phyloP scores from a whole-genome alignment of 2,797 vertebrate genomes.

The Mormyrops boulengeri region DNA sequence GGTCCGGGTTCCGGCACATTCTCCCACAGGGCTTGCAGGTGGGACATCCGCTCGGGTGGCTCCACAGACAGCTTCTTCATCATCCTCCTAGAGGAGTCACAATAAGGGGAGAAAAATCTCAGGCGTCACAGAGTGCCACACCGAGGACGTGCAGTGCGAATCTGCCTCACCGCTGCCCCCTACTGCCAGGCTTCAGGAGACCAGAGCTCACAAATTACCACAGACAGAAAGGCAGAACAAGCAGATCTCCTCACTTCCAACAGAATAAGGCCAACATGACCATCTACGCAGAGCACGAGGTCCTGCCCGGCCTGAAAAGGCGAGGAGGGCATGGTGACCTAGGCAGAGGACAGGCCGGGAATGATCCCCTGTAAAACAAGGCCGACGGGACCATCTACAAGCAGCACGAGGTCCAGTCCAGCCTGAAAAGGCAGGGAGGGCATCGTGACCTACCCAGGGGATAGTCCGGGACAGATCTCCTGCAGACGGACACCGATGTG shows the following conservation, averaged over 20 bases:
- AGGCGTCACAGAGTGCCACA: neutral
- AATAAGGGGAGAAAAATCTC: neutral
- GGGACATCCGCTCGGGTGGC: slow-evolving; percentile 70
- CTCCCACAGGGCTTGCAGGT: slow-evolving; percentile 78
- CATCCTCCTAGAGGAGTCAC: slow-evolving; percentile 63
- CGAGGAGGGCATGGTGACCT: slow-evolving; percentile 46
- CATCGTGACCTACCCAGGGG: slow-evolving; percentile 71
- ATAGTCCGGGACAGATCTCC: slow-evolving; percentile 73
- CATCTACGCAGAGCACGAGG: neutral
- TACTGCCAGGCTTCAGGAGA: neutral
- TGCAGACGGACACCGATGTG: slow-evolving; percentile 74
- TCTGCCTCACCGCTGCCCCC: neutral
- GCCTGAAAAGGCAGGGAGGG: neutral
- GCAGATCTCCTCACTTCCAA: neutral
- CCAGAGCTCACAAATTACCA: neutral
- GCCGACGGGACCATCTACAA: neutral
- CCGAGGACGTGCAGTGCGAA: neutral
- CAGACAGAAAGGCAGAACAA: neutral
- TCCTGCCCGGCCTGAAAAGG: neutral
- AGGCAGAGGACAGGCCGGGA: slow-evolving; percentile 73
- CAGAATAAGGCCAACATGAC: neutral
- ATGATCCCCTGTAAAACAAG: neutral
- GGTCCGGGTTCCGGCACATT: slow-evolving; percentile 78
- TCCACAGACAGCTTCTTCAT: slow-evolving; percentile 83
- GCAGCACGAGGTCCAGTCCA: neutral